Evolutionary conservation across 2,888 invertebrate species (phyloP), one percentile per base, ranked within the genome.

Genomic region (Trilocha varians): DNA sequence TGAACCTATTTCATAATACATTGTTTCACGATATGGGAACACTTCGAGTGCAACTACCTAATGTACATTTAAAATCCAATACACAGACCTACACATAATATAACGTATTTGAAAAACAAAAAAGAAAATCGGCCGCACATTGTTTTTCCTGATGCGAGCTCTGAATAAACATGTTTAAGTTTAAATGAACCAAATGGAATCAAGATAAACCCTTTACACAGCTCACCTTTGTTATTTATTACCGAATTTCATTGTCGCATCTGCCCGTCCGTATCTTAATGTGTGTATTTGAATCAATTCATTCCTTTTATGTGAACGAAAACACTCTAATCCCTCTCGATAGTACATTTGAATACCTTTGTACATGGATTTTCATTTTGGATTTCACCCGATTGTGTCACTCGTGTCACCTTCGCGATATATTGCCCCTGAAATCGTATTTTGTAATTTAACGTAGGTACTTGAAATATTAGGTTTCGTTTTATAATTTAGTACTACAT

Each of bases 151-250:
- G 18, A 16, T 34, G 37, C n/a, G 36, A 11, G 44, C 40, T 34
- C 40, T 39, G 34, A 32, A 42, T 46, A 40, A 40, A 39, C 37
- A 40, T 43, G 40, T 34, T 39, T 25, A 34, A 37, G 25, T 25
- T 25, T 62, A 64, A 64, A 63, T 65, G 58, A 57, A 56, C 54
- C 50, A 50, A 44, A 53, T 58, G 57, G 59, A 57, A 56, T 58
- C 51, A 50, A 55, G 56, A 61, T 59, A 57, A 58, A 59, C 55
- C 53, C 53, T 56, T 57, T 62, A 62, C n/a, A n/a, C 57, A 55
- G 56, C 45, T 51, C 54, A 49, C 55, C 56, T 62, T 58, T 62
- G 62, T 59, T 62, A 63, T 65, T 63, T 60, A 65, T 55, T 53
- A 50, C 50, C 46, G 52, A 57, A 54, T 61, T 62, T 64, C 57